A percentile compares a stretch with the other conserved stretches of the same genome.
Conservation (phyloP, 2,797 vertebrate species). For the Arrhamphus sclerolepis region DNA sequence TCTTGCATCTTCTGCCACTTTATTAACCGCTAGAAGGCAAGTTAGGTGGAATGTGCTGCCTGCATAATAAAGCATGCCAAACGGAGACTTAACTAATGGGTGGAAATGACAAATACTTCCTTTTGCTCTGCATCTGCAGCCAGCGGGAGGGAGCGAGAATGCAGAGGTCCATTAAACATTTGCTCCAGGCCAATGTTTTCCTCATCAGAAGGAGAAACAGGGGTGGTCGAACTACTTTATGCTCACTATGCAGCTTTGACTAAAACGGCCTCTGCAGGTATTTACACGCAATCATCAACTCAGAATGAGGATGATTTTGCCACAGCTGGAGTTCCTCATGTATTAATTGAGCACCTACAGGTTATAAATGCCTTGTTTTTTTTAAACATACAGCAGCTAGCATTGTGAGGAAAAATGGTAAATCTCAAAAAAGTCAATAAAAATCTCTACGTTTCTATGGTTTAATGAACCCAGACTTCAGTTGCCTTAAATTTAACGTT, state of each 20-base stretch:
- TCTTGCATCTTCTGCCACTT: constrained; percentile 47
- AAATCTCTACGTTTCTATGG: too few species aligned
- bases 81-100: constrained; percentile 42
- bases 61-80: constrained; percentile 40
- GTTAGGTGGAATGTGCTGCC: constrained; percentile 28
- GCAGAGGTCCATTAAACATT: constrained; percentile 59
- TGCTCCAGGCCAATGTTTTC: constrained; percentile 42
- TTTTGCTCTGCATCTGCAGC: constrained; percentile 23
- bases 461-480: too few species aligned
- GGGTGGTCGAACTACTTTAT: not conserved
- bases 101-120: constrained; percentile 24
- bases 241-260: constrained; percentile 32
- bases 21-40: constrained; percentile 31
- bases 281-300: constrained; percentile 54
- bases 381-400: too few species aligned
- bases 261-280: constrained; percentile 19
- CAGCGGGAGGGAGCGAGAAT: not conserved
- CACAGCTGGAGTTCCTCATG: constrained; percentile 19
- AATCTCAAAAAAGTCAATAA: too few species aligned
- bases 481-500: too few species aligned
- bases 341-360: constrained; percentile 22
- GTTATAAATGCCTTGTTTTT: constrained; percentile 7
- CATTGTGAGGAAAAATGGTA: too few species aligned
- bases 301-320: constrained; percentile 30
- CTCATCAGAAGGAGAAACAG: too few species aligned